Evolutionary conservation across 2,888 invertebrate species (phyloP).

Genomic region (Epistrophe grossulariae): DNA sequence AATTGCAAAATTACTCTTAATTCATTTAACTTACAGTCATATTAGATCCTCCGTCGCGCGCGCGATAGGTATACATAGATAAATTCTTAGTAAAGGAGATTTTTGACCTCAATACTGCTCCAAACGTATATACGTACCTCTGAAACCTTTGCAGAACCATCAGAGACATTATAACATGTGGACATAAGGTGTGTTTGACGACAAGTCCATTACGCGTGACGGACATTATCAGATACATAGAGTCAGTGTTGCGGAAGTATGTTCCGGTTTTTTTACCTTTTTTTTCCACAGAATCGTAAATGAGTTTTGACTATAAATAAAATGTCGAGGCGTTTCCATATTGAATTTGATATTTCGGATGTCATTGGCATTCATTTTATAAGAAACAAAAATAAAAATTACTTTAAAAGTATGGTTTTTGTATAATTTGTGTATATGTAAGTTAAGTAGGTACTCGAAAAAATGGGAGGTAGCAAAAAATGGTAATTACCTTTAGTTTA

Average conservation of each 20-base stretch:
- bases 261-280: slow-evolving; percentile 64
- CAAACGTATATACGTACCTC: background rate
- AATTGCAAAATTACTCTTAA: slow-evolving; percentile 70
- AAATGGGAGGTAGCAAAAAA: slow-evolving; percentile 17
- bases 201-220: slow-evolving; percentile 76
- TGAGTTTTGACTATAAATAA: slow-evolving; percentile 5
- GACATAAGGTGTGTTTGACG: slow-evolving; percentile 47
- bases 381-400: background rate
- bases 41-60: background rate
- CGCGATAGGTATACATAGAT: no score
- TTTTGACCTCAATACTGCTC: slow-evolving; percentile 70
- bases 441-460: background rate
- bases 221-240: slow-evolving; percentile 76
- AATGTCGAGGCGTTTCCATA: background rate
- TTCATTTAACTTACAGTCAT: slow-evolving; percentile 33
- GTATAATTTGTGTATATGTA: background rate
- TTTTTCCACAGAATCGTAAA: slow-evolving; percentile 54
- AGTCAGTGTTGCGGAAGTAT: slow-evolving; percentile 77
- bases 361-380: slow-evolving; percentile 65
- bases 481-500: slow-evolving; percentile 37
- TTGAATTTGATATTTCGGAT: slow-evolving; percentile 60
- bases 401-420: background rate
- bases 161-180: background rate
- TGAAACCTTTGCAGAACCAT: background rate
- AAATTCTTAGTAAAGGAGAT: slow-evolving; percentile 26